Conservation (phyloP, 2,888 invertebrate genomes). For the Pandemis heparana region DNA sequence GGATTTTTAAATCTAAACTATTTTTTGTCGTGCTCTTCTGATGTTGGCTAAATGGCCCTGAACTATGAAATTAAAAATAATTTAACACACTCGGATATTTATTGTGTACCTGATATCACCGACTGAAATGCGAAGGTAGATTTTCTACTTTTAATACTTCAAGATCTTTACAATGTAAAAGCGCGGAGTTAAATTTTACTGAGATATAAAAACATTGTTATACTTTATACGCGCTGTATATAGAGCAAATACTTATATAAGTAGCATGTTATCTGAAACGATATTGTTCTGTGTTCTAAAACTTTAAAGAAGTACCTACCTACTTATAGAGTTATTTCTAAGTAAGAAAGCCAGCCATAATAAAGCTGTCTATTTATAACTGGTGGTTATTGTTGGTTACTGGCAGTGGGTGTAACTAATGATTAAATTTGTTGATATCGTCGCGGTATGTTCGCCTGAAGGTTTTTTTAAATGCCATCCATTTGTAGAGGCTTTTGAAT, state of each 20-base stretch:
- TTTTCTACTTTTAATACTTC: slow-evolving; percentile 27
- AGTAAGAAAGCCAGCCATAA: neutral
- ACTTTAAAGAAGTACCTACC: slow-evolving; percentile 1
- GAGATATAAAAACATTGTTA: slow-evolving; percentile 17
- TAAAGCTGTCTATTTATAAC: too few species aligned
- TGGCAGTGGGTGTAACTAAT: too few species aligned
- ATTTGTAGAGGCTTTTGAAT: neutral
- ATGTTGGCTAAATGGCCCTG: neutral
- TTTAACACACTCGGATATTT: slow-evolving; percentile 4
- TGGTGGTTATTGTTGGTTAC: too few species aligned
- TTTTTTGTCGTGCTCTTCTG: neutral
- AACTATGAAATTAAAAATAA: neutral
- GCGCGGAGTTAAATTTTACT: slow-evolving; percentile 14
- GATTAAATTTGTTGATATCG: neutral
- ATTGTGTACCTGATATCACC: slow-evolving; percentile 30
- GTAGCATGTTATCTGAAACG: slow-evolving; percentile 24
- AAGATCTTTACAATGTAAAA: neutral
- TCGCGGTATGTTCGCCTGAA: neutral
- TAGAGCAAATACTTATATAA: slow-evolving; percentile 14
- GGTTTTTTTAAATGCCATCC: neutral
- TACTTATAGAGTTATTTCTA: slow-evolving; percentile 6
- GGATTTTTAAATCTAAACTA: neutral
- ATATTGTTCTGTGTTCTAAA: slow-evolving; percentile 28
- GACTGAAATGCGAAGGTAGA: slow-evolving; percentile 24
- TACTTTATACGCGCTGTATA: slow-evolving; percentile 32